These are phyloP conservation scores for Bhutanitis thaidina DNA, from an alignment of 2,888 invertebrate species.

Conservation along the genomic window DNA sequence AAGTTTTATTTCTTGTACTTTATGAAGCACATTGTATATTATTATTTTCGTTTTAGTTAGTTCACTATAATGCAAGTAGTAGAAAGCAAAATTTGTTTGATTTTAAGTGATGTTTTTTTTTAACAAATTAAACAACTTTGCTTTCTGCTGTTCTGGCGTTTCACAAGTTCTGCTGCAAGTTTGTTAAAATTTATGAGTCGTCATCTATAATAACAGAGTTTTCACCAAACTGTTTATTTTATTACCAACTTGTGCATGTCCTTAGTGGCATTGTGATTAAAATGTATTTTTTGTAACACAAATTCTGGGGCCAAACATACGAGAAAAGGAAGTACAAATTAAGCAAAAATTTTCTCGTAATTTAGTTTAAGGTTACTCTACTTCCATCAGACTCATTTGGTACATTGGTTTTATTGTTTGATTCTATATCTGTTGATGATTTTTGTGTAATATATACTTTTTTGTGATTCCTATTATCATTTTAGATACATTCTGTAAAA, in stretches of 20 bases:
- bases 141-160: constrained; percentile 9
- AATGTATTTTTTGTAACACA: constrained; percentile 45
- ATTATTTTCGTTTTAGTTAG: constrained; percentile 41
- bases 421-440: not conserved
- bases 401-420: constrained; percentile 7
- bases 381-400: constrained; percentile 25
- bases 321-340: constrained; percentile 72
- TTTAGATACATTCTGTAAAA: constrained; percentile 7
- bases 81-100: constrained; percentile 33
- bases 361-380: constrained; percentile 58
- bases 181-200: not conserved
- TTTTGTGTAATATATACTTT: not conserved
- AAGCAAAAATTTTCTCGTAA: constrained; percentile 58
- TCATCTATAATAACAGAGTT: not conserved
- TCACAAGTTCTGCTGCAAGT: not conserved
- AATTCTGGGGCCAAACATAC: constrained; percentile 72
- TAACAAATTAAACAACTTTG: constrained; percentile 4
- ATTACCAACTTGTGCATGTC: not conserved
- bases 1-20: constrained; percentile 48
- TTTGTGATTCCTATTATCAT: not conserved
- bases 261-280: constrained; percentile 3
- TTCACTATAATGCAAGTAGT: constrained; percentile 28
- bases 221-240: not conserved
- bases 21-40: constrained; percentile 38
- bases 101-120: not conserved